These are phyloP conservation scores for Hipparchia semele DNA, from an alignment of 2,888 invertebrate genomes.

Conservation along the genomic window DNA sequence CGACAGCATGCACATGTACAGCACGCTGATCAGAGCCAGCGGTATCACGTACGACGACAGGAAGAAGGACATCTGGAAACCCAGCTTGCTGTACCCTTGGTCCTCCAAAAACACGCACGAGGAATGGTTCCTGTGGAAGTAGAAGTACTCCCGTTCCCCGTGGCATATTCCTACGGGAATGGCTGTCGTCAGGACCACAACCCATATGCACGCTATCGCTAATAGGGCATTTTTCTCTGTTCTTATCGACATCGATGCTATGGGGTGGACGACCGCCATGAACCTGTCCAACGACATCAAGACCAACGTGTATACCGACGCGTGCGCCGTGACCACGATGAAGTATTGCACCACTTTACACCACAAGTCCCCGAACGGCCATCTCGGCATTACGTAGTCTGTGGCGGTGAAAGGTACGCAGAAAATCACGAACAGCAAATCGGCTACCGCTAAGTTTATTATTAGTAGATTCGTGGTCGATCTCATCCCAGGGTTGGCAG, in stretches of 20 bases:
- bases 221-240: constrained; percentile 91
- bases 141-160: constrained; percentile 87
- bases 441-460: constrained; percentile 94
- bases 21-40: constrained; percentile 91
- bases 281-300: constrained; percentile 96
- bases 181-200: constrained; percentile 89
- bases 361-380: constrained; percentile 96
- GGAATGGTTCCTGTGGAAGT: constrained; percentile 84
- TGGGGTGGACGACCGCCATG: constrained; percentile 96
- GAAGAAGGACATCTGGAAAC: constrained; percentile 92
- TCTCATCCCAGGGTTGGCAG: constrained; percentile 95
- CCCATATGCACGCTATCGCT: constrained; percentile 92
- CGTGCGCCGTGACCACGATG: constrained; percentile 95
- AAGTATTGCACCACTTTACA: constrained; percentile 96
- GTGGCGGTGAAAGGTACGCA: constrained; percentile 97
- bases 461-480: constrained; percentile 96
- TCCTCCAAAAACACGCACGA: constrained; percentile 87
- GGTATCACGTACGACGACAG: constrained; percentile 95
- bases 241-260: constrained; percentile 92
- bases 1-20: constrained; percentile 95
- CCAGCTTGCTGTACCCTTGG: constrained; percentile 83
- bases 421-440: constrained; percentile 95
- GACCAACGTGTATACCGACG: constrained; percentile 96
- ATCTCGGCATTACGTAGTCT: constrained; percentile 92
- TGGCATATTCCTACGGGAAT: constrained; percentile 90